Evolutionary conservation across 1,140 invertebrate species (phyloP).

Genomic region (Drosophila guanche): DNA sequence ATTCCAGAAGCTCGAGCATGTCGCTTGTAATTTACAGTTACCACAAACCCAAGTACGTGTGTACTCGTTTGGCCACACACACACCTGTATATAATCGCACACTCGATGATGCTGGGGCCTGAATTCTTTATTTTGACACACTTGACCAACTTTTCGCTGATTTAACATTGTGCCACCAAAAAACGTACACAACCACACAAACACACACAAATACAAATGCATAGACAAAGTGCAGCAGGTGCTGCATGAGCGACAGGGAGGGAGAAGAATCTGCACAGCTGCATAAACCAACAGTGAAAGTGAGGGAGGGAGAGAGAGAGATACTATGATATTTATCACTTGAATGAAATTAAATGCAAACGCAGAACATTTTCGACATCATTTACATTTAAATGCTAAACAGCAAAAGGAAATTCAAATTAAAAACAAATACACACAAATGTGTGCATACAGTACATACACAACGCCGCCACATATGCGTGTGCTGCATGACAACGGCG

Average conservation of each 20-base stretch:
- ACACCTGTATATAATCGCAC: constrained; percentile 12
- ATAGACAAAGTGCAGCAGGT: constrained; percentile 69
- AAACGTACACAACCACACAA: constrained; percentile 9
- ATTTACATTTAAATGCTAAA: constrained; percentile 80
- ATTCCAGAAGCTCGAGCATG: too few species aligned
- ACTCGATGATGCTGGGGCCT: constrained; percentile 12
- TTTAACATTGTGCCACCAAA: constrained; percentile 49
- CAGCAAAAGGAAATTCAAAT: constrained; percentile 70
- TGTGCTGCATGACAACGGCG: constrained; percentile 2
- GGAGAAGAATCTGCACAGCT: neutral
- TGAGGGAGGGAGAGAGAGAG: neutral
- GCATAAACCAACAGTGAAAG: neutral
- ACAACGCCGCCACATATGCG: constrained; percentile 6
- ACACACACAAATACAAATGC: constrained; percentile 9
- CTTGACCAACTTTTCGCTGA: constrained; percentile 74
- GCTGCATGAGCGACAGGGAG: constrained; percentile 36
- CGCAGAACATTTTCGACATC: constrained; percentile 63
- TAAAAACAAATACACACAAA: constrained; percentile 61
- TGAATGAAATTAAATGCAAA: constrained; percentile 69
- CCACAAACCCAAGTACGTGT: neutral
- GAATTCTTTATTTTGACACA: constrained; percentile 72
- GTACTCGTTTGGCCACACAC: neutral
- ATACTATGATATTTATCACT: constrained; percentile 62
- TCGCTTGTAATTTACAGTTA: too few species aligned
- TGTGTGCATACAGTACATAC: neutral